Base-by-base conservation (phyloP, 2,113 vertebrate genomes). In the Xyliphius kryptos region DNA sequence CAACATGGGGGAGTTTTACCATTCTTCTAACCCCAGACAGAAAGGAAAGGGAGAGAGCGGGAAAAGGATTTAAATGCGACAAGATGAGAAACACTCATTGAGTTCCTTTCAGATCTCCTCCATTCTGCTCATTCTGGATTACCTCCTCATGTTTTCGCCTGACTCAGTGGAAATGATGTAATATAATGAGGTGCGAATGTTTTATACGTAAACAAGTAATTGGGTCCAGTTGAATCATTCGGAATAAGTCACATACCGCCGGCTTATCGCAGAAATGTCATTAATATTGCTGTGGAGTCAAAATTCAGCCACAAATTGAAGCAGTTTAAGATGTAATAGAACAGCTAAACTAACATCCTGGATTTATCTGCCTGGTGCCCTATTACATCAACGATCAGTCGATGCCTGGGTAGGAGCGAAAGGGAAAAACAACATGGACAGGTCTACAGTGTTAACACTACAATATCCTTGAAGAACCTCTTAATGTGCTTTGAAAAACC, bases 21-120 rank as follows among this genome's bases (percentile, higher is more conserved):
- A 79, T 81, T 82, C 83, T 82, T 81, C 82, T 87, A 87, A 89
- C 82, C 81, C 82, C 86, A 89, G 88, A 88, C 79, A 77, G 65
- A 60, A 47, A 61, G 64, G 47, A 68, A n/a, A 67, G 61, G 66
- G 65, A 56, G 73, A 52, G 62, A 53, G 63, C 55, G 62, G 36
- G 61, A 41, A 14, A 56, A 16, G 61, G 62, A 73, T 73, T 73
- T 49, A 53, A 44, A 68, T 61, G 68, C 13, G 57, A 66, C 61
- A 66, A 57, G 71, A 69, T 66, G 62, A 73, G 62, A 69, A 73
- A 69, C 56, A 48, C 65, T 63, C 17, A 19, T 43, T 32, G 26
- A 69, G 41, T 61, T 69, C 56, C 59, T 66, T 69, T 58, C 67
- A 62, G 48, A 73, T 69, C 67, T 66, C 32, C 37, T 69, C 56